Evolutionary conservation across 2,888 invertebrate genomes (phyloP).

Genomic region (Apoda limacodes): DNA sequence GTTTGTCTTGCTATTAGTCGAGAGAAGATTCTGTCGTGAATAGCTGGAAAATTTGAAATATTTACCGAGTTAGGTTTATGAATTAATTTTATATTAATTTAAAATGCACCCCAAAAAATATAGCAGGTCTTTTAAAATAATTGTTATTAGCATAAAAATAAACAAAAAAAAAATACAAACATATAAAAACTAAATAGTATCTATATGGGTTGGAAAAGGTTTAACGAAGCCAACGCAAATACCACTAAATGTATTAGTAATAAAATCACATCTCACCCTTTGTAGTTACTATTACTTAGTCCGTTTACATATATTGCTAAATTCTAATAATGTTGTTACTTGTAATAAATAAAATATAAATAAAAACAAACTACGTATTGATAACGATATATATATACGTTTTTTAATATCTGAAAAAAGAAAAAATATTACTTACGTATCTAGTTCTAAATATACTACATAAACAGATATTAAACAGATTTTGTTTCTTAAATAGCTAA

Average conservation of each 20-base stretch:
- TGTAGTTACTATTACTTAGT: not conserved
- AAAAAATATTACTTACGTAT: too few species aligned
- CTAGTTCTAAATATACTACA: not conserved
- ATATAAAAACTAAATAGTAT: too few species aligned
- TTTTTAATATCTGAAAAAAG: not conserved
- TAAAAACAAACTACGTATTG: not conserved
- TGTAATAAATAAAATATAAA: not conserved
- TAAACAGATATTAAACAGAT: slow-evolving; percentile 1
- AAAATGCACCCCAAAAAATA: too few species aligned
- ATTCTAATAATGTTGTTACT: not conserved
- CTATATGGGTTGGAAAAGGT: too few species aligned
- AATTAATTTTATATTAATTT: too few species aligned
- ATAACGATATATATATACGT: not conserved
- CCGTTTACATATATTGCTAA: too few species aligned
- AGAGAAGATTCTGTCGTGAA: slow-evolving; percentile 88
- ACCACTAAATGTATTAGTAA: too few species aligned
- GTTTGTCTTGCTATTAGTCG: slow-evolving; percentile 79
- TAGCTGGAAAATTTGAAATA: slow-evolving; percentile 82
- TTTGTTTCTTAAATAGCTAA: too few species aligned
- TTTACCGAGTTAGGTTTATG: too few species aligned
- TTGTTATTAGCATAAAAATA: slow-evolving; percentile 6
- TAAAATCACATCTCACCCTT: not conserved
- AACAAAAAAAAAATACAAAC: too few species aligned
- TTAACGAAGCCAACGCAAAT: too few species aligned
- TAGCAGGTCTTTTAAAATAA: too few species aligned